Evolutionary conservation across 2,888 invertebrate genomes (phyloP).

Genomic region (Cryptosula pallasiana): DNA sequence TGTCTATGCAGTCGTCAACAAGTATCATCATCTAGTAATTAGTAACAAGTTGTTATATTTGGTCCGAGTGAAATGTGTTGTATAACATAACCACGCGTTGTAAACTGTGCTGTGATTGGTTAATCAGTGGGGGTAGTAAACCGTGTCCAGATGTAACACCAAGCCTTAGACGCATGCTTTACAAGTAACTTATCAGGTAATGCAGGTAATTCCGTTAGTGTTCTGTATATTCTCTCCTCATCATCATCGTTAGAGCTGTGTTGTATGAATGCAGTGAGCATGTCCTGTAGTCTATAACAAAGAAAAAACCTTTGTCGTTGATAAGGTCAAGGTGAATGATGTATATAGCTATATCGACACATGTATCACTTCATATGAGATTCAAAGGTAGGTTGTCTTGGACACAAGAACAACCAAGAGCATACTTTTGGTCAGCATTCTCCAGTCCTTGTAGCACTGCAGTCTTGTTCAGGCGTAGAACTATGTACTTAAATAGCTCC

Average conservation of each 20-base stretch:
- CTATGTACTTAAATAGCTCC: conserved; percentile 1
- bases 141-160: conserved; percentile 23
- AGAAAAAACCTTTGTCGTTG: too few species aligned
- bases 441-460: neutral
- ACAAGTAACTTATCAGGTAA: neutral
- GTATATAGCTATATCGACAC: too few species aligned
- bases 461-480: conserved; percentile 1
- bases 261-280: neutral
- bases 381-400: neutral
- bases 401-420: neutral
- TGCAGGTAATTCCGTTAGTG: neutral
- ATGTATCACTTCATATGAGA: too few species aligned
- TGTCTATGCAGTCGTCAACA: too few species aligned
- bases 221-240: neutral
- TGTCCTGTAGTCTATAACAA: neutral
- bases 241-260: neutral
- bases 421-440: neutral
- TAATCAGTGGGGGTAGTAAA: neutral
- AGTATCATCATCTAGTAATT: too few species aligned
- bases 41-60: too few species aligned
- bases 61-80: too few species aligned
- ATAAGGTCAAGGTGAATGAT: too few species aligned
- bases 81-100: too few species aligned
- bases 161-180: conserved; percentile 8
- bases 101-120: neutral